A percentile compares a stretch with the other conserved stretches of the same genome.
These are phyloP conservation scores for Saguinus imperator DNA, from an alignment of 2,113 vertebrate species.

Conservation along the genomic window DNA sequence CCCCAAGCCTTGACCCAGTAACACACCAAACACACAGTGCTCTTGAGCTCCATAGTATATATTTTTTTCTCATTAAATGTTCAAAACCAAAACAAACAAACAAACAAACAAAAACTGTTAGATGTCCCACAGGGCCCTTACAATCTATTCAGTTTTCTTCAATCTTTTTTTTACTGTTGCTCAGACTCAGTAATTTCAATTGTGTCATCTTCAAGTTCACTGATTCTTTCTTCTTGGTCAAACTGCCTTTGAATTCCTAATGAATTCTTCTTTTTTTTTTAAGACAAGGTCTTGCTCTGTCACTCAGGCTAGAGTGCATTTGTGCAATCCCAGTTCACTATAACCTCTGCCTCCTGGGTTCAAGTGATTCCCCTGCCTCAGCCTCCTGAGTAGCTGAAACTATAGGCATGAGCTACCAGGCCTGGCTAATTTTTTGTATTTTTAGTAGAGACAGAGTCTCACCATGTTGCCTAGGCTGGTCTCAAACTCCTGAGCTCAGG, in stretches of 20 bases:
- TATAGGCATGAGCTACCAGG: too few relatives aligned
- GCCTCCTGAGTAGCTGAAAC: too few relatives aligned
- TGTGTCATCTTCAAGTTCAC: neutral
- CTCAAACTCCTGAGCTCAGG: too few relatives aligned
- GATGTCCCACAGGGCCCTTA: too few relatives aligned
- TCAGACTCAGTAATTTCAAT: neutral
- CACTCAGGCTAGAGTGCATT: too few relatives aligned
- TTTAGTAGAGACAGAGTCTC: too few relatives aligned
- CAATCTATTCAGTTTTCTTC: neutral
- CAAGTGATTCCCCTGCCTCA: too few relatives aligned
- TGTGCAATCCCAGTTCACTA: too few relatives aligned
- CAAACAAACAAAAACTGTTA: neutral
- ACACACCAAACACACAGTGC: neutral
- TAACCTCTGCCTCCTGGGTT: too few relatives aligned
- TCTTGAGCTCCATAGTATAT: conserved; percentile 72
- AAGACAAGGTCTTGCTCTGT: too few relatives aligned
- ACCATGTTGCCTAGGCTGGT: too few relatives aligned
- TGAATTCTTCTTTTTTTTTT: neutral
- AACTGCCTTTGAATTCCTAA: neutral
- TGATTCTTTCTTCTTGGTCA: neutral
- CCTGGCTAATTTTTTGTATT: too few relatives aligned
- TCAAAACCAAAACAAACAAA: conserved; percentile 73
- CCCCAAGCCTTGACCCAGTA: neutral
- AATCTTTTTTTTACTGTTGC: neutral
- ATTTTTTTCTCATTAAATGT: conserved; percentile 79